These are phyloP conservation scores for Protomyctophum bolini DNA, from an alignment of 2,113 vertebrate species.

Conservation along the genomic window DNA sequence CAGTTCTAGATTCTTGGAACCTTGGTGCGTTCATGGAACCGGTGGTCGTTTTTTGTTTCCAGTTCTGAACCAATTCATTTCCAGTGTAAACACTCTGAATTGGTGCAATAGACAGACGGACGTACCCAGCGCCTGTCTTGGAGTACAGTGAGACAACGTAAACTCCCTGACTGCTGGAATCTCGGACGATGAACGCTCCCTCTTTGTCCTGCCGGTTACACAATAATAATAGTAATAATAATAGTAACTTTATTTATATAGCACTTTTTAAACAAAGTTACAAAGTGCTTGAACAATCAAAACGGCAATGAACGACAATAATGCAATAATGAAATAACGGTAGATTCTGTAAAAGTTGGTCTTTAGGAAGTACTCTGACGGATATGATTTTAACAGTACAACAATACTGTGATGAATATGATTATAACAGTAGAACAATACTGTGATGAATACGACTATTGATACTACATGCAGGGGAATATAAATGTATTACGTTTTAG, in stretches of 20 bases:
- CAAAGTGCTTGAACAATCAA: background rate
- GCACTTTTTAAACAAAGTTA: conserved; percentile 10
- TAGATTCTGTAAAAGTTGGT: background rate
- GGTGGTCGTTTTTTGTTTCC: no score
- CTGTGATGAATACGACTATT: background rate
- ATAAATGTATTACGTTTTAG: background rate
- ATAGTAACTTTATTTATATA: no score
- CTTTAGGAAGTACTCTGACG: background rate
- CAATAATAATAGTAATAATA: no score
- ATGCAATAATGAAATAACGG: background rate
- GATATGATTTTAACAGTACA: background rate
- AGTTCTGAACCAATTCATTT: no score
- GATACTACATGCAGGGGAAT: background rate
- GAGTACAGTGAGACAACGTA: conserved; percentile 93
- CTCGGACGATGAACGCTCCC: conserved; percentile 92
- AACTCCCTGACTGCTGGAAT: conserved; percentile 88
- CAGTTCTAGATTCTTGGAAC: no score
- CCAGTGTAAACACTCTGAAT: no score
- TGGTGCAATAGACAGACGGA: no score
- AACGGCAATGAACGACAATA: background rate
- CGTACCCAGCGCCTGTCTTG: conserved; percentile 87
- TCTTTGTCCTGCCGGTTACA: conserved; percentile 90
- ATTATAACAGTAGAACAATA: background rate
- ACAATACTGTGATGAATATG: background rate
- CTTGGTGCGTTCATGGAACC: no score